A percentile compares a stretch with the other conserved stretches of the same genome.
Conservation (phyloP, 2,113 vertebrate species). For the Myodes glareolus region DNA sequence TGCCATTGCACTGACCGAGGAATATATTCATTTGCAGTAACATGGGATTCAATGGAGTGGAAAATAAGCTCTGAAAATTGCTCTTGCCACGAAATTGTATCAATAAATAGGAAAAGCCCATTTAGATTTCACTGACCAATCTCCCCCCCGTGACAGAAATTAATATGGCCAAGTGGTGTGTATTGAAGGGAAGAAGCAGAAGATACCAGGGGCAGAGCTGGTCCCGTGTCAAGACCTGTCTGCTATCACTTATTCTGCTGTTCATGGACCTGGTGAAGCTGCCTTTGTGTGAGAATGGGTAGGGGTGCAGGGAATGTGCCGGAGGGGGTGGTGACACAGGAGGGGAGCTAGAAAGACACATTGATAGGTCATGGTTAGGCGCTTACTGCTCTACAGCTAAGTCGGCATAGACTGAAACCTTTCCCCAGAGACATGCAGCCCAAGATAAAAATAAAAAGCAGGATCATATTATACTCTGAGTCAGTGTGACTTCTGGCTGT, state of each 20-base stretch:
- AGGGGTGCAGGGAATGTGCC: not conserved
- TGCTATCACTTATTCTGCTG: not conserved
- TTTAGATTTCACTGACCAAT: conserved; percentile 85
- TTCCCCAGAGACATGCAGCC: not conserved
- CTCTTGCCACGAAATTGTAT: conserved; percentile 83
- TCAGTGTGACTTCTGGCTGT: conserved; percentile 29
- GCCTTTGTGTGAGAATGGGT: not conserved
- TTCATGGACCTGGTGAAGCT: not conserved
- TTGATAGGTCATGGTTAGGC: not conserved
- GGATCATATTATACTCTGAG: not conserved
- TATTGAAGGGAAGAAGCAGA: conserved; percentile 32
- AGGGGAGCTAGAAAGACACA: not conserved
- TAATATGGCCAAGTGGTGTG: conserved; percentile 79
- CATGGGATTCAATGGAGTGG: conserved; percentile 88
- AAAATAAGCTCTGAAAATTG: conserved; percentile 90
- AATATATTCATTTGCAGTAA: conserved; percentile 89
- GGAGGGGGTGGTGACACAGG: not conserved
- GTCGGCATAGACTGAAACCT: not conserved
- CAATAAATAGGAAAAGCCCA: conserved; percentile 84
- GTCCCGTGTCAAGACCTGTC: not conserved
- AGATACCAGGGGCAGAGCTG: not conserved
- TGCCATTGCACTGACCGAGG: conserved; percentile 85
- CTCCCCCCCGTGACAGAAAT: conserved; percentile 81
- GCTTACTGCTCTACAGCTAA: not conserved
- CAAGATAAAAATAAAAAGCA: conserved; percentile 37